Evolutionary conservation across 2,797 vertebrate genomes (phyloP), one percentile per base, ranked within the genome.

Genomic region (Hylomyscus alleni): DNA sequence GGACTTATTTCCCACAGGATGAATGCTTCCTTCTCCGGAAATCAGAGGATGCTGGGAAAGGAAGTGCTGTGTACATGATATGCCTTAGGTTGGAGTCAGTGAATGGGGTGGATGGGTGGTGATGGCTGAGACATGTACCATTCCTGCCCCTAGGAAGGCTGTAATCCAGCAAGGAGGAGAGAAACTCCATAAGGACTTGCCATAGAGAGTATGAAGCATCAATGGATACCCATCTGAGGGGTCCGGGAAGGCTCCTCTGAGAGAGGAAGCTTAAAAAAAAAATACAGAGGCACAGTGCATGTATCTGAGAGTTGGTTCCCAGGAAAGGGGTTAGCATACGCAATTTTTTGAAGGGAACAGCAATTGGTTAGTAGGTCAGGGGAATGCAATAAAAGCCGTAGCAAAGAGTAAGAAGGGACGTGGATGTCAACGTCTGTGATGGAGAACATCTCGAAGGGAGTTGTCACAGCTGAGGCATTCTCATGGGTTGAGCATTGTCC

Each of bases 1-100:
- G 96, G 94, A 94, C 56, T 92, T 77, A 96, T 92, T 72, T 85
- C 56, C 54, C 31, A 58, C 0, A 86, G 92, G 52, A 97, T 86
- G 93, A 9, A 88, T 95, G 56, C 72, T 94, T 84, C 37, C 62
- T 72, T 52, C 76, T 88, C 80, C 97, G 67, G 67, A 65, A 91
- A 76, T 22, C 37, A 91, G 47, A 91, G 52, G 7, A 24, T 12
- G 10, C 3, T 3, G 58, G 37, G 73, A 24, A 84, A 89, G 65
- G 34, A 81, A 44, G 31, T 2, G 0, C n/a, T 17, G 2, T 34
- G 73, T 81, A 31, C 75, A 4, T 44, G 73, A 0, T 31, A 24
- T 12, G 15, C 10, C 29, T 95, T 24, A 5, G 58, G 56, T 7
- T 14, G 56, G n/a, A 29, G 14, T 47, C 56, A 54, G 20, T 52